Base-by-base conservation (phyloP, 2,113 vertebrate genomes). In the Scomber colias region DNA sequence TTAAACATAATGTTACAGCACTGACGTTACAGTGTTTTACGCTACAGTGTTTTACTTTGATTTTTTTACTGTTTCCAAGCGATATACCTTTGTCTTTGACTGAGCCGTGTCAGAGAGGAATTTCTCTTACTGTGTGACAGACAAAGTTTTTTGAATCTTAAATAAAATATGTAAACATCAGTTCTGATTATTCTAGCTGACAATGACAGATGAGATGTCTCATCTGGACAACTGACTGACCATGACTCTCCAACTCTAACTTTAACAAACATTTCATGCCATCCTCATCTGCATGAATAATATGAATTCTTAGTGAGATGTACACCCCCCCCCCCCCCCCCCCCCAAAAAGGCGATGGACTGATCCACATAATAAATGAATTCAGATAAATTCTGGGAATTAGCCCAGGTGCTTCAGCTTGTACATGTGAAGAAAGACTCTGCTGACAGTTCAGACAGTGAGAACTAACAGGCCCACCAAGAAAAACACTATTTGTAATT, bases 401-500 rank as follows among this genome's bases (percentile, higher is more conserved):
- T 35, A 76, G 35, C 46, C n/a, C 7, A 3, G 57, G 40, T 61
- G 35, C 46, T 50, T 63, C 48, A 49, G 31, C 56, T 7, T 46
- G 60, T 51, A 51, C 15, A 6, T 35, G 4, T 19, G 46, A 64
- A 78, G n/a, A 63, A 53, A 63, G 51, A 30, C 15, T 76, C 35
- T 68, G 59, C 48, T 87, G 40, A 77, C 67, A 51, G 30, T 59
- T 54, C 5, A 62, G 12, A 55, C 7, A 31, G 16, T 31, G n/a
- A 51, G 35, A 76, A 65, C 12, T 21, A 10, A 73, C 3, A n/a
- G 50, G 15, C 48, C 51, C 59, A 67, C 55, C 11, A 59, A 46
- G 31, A 64, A 77, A 79, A 75, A 70, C 56, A 11, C 64, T 53
- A 75, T 72, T 49, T 82, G 86, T 62, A 75, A 86, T 81, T 84